These are phyloP conservation scores for Alviniconcha marisindica DNA, from an alignment of 1,140 invertebrate species.

Conservation along the genomic window DNA sequence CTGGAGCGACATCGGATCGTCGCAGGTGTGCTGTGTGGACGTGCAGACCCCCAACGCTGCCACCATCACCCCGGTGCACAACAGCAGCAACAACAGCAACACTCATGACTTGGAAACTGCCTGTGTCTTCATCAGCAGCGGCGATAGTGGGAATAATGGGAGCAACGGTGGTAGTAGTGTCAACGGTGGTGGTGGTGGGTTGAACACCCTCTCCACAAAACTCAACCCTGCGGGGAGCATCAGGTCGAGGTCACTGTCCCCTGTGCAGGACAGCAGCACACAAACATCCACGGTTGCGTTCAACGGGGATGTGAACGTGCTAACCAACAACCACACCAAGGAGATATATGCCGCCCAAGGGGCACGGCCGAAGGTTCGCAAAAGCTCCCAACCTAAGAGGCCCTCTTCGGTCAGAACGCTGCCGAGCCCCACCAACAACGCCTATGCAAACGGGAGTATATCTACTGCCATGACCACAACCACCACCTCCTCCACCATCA, in stretches of 20 bases:
- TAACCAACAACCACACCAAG: slow-evolving; percentile 44
- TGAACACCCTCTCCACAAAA: not conserved
- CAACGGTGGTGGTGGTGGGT: slow-evolving; percentile 18
- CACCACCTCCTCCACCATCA: not conserved
- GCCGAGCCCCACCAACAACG: slow-evolving; percentile 3
- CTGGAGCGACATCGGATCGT: not conserved
- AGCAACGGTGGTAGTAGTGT: slow-evolving; percentile 6
- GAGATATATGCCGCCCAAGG: slow-evolving; percentile 59
- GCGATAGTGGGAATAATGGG: not conserved
- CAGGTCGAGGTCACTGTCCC: slow-evolving; percentile 55
- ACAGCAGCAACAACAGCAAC: not conserved
- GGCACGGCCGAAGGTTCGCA: slow-evolving; percentile 62
- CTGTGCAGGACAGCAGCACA: slow-evolving; percentile 60
- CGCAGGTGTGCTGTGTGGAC: slow-evolving; percentile 26
- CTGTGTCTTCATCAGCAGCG: slow-evolving; percentile 23
- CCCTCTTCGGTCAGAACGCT: slow-evolving; percentile 29
- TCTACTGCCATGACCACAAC: not conserved
- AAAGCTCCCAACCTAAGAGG: slow-evolving; percentile 31
- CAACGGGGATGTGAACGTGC: slow-evolving; percentile 47
- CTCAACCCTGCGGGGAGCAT: slow-evolving; percentile 40
- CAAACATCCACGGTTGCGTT: slow-evolving; percentile 61
- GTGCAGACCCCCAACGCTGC: slow-evolving; percentile 11
- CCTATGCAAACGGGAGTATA: slow-evolving; percentile 30
- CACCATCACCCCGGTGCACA: not conserved
- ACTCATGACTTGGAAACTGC: not conserved